These are phyloP conservation scores for Clistopyga incitator DNA, from an alignment of 2,888 invertebrate species.

Conservation along the genomic window DNA sequence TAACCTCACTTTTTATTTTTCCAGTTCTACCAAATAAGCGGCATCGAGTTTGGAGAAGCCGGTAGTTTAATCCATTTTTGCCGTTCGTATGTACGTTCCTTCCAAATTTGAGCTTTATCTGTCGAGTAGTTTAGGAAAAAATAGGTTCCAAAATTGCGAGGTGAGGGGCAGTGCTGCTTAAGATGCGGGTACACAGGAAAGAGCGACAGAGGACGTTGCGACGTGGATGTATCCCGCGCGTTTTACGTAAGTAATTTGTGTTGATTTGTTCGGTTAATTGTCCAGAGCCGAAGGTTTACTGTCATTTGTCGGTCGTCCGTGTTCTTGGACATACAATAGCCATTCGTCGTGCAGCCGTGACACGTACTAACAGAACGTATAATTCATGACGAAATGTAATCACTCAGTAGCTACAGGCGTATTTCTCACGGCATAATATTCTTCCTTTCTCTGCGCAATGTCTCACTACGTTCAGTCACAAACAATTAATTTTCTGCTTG, in stretches of 20 bases:
- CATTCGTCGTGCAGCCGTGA: constrained; percentile 32
- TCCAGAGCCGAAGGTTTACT: constrained; percentile 62
- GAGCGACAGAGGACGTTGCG: constrained; percentile 70
- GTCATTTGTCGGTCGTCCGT: constrained; percentile 26
- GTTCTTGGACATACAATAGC: constrained; percentile 34
- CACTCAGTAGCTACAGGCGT: neutral
- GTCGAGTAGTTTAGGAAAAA: too few relatives aligned
- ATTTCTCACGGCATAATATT: constrained; percentile 11
- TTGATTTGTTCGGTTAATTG: constrained; percentile 71
- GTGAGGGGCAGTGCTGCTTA: neutral
- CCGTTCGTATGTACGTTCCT: too few relatives aligned
- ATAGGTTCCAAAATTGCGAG: too few relatives aligned
- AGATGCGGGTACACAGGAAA: constrained; percentile 13
- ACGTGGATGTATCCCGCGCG: constrained; percentile 72
- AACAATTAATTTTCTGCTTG: constrained; percentile 4
- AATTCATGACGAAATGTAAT: constrained; percentile 40
- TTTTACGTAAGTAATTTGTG: constrained; percentile 76
- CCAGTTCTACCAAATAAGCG: too few relatives aligned
- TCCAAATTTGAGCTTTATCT: too few relatives aligned
- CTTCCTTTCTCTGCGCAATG: neutral
- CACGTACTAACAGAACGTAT: constrained; percentile 21
- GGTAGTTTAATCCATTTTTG: too few relatives aligned
- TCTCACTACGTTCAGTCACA: constrained; percentile 14
- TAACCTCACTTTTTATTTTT: too few relatives aligned
- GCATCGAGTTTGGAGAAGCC: too few relatives aligned